Evolutionary conservation across 2,888 invertebrate species (phyloP), one percentile per base, ranked within the genome.

Genomic region (Furcula furcula): DNA sequence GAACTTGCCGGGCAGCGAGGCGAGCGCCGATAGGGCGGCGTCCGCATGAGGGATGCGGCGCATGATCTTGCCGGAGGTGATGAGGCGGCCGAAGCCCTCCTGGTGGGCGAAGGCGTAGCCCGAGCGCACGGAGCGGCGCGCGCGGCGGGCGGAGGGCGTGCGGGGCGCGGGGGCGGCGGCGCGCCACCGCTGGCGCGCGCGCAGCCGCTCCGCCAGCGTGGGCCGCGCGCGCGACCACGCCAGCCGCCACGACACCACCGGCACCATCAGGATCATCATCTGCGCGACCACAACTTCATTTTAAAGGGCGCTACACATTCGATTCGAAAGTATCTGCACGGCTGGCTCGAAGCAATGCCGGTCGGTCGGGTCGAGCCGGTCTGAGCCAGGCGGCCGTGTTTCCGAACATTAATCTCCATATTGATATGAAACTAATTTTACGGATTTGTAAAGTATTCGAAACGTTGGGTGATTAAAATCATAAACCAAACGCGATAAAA

Each of bases 81-180:
- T 99, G 58, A 99, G 94, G 11, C 74, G 65, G 1, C 74, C 74
- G 70, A 75, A 75, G 63, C 74, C 74, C 53, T 74, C 74, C 85
- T 98, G 97, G 88, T 99, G 99, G 36, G 99, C 97, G 89, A 99
- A 99, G 6, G 99, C 99, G 87, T 99, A 85, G 10, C 99, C 98
- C 7, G 98, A 98, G 36, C 98, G 94, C 46, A 98, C 92, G 16
- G 97, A 98, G 62, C 97, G 93, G 20, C 98, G 91, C 40, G 96
- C 96, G 62, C 97, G 93, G 39, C 97, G 92, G 0, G 97, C 94
- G 29, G 97, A 96, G 16, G 97, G 95, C 45, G 96, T 96, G 53
- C 97, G 92, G 40, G 94, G 90, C 34, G 95, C 93, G 65, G 95
- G 94, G 55, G 94, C 93, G 47, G 94, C 94, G 55, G 89, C 76